phyloP scores from a whole-genome alignment of 2,113 vertebrate genomes.

The Spizaetus ornatus region DNA sequence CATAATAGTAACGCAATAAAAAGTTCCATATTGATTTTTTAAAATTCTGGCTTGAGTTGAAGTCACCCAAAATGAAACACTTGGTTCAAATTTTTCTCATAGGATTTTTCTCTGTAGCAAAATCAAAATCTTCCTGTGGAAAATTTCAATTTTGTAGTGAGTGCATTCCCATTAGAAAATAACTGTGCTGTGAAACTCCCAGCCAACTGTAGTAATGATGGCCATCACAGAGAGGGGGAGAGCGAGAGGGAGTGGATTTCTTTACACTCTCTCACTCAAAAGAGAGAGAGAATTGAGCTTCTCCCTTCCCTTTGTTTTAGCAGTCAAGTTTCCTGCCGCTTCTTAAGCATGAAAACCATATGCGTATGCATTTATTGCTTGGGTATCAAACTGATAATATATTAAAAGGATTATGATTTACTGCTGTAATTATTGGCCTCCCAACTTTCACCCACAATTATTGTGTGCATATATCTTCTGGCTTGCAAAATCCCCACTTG shows the following conservation, averaged over 20 bases:
- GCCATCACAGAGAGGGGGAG: background rate
- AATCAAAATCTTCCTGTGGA: slow-evolving; percentile 44
- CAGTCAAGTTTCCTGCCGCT: background rate
- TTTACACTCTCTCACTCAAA: background rate
- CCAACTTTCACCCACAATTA: slow-evolving; percentile 54
- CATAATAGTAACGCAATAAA: background rate
- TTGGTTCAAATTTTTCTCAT: slow-evolving; percentile 36
- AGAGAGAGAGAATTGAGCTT: background rate
- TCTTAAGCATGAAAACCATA: slow-evolving; percentile 6
- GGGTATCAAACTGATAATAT: slow-evolving; percentile 49
- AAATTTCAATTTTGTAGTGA: slow-evolving; percentile 29
- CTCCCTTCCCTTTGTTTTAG: slow-evolving; percentile 21
- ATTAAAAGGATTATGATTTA: slow-evolving; percentile 63
- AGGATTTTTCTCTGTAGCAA: slow-evolving; percentile 8
- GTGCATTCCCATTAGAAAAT: slow-evolving; percentile 27
- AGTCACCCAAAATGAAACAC: slow-evolving; percentile 42
- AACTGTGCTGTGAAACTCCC: background rate
- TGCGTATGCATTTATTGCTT: slow-evolving; percentile 12
- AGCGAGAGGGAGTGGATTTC: background rate
- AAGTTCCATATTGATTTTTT: background rate
- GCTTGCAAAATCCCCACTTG: slow-evolving; percentile 31
- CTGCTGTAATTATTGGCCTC: slow-evolving; percentile 37
- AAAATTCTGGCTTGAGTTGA: background rate
- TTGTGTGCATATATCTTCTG: slow-evolving; percentile 15
- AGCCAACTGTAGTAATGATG: background rate